A percentile compares a stretch with the other conserved stretches of the same genome.
Evolutionary conservation across 2,113 vertebrate genomes (phyloP).

Genomic region (Burhinus bistriatus): DNA sequence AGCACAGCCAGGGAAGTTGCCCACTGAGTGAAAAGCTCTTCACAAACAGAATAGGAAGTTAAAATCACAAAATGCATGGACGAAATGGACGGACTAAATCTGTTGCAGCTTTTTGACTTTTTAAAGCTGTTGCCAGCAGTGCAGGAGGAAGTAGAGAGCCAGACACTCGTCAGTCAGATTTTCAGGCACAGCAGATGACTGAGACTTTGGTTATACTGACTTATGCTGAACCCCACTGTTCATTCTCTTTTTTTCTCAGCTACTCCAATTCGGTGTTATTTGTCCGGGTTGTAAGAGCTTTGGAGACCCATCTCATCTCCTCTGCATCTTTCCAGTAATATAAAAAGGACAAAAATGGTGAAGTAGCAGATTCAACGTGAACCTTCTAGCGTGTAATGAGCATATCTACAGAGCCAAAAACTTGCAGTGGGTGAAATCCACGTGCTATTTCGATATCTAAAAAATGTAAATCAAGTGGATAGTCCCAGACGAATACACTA

Average conservation of each 20-base stretch:
- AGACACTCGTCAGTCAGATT: background rate
- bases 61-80: background rate
- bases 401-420: background rate
- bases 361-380: background rate
- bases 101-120: background rate
- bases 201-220: background rate
- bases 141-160: background rate
- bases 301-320: background rate
- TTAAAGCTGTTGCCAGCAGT: background rate
- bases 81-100: background rate
- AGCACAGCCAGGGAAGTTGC: background rate
- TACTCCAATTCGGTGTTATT: background rate
- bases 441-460: background rate
- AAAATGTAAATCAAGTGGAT: background rate
- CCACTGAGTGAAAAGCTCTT: background rate
- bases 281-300: background rate
- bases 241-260: background rate
- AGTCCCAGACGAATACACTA: background rate
- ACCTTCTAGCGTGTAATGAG: background rate
- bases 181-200: background rate
- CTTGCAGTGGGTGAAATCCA: background rate
- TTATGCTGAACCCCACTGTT: background rate
- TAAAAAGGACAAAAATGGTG: background rate
- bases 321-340: background rate
- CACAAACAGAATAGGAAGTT: background rate